A percentile compares a stretch with the other conserved stretches of the same genome.
These are phyloP conservation scores for Rhinichthys osculus DNA, from an alignment of 2,797 vertebrate genomes.

Conservation along the genomic window DNA sequence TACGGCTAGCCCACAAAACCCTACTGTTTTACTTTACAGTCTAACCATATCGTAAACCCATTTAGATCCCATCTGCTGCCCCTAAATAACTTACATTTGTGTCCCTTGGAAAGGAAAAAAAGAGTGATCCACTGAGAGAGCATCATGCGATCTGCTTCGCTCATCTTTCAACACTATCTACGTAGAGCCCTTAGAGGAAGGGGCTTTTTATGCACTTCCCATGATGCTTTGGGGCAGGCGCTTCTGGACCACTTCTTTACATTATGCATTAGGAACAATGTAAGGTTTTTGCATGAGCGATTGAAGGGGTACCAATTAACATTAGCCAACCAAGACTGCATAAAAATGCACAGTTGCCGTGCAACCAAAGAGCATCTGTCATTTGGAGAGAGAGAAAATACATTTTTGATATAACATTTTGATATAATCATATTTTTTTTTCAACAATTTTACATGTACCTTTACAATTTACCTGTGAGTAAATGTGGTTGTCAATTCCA, in stretches of 20 bases:
- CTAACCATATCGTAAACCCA: constrained; percentile 35
- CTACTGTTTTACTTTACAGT: constrained; percentile 37
- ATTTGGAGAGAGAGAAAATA: neutral
- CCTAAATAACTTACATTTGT: constrained; percentile 29
- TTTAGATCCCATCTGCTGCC: constrained; percentile 56
- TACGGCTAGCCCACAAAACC: constrained; percentile 33
- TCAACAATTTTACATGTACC: too few relatives aligned
- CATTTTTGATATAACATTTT: neutral
- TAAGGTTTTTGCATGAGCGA: constrained; percentile 52
- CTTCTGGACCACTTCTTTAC: constrained; percentile 56
- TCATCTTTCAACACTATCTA: constrained; percentile 44
- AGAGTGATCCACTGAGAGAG: constrained; percentile 34
- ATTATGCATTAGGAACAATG: constrained; percentile 66
- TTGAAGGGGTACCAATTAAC: constrained; percentile 46
- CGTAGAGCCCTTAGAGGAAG: constrained; percentile 31
- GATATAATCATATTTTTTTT: neutral
- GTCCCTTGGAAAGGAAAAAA: constrained; percentile 35
- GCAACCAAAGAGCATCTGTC: constrained; percentile 8
- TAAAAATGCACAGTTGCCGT: constrained; percentile 27
- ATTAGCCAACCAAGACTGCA: constrained; percentile 49
- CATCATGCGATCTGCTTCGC: constrained; percentile 35
- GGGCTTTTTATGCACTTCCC: constrained; percentile 57
- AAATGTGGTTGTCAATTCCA: neutral
- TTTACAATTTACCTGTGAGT: neutral
- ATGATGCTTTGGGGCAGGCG: constrained; percentile 55